A percentile compares a stretch with the other conserved stretches of the same genome.
Conservation (phyloP, 1,140 invertebrate genomes). For the Ganaspis sp. region DNA sequence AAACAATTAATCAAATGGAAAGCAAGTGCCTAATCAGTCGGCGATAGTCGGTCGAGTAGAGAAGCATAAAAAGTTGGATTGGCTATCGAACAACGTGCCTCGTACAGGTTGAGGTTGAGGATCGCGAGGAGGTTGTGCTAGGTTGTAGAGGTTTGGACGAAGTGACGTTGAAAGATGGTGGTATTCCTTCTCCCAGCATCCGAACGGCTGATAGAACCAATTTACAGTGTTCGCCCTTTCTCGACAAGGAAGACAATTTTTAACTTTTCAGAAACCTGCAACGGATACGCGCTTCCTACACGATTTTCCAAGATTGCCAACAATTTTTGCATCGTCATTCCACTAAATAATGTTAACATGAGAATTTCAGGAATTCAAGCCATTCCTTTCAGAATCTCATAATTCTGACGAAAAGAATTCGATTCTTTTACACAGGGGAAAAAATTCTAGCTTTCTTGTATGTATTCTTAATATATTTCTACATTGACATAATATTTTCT, state of each 20-base stretch:
- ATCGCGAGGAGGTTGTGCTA: constrained; percentile 51
- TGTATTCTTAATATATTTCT: too few species aligned
- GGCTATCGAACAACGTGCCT: constrained; percentile 58
- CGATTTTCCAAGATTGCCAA: not conserved
- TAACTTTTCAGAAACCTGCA: constrained; percentile 8
- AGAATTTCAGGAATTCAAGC: constrained; percentile 2
- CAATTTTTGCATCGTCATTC: constrained; percentile 20
- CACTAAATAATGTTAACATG: constrained; percentile 4
- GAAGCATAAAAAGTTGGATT: constrained; percentile 62
- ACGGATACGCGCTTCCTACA: not conserved
- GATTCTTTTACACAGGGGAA: not conserved
- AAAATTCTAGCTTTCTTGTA: too few species aligned
- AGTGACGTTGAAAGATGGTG: constrained; percentile 71
- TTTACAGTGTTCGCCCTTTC: constrained; percentile 57
- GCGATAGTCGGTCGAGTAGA: constrained; percentile 47
- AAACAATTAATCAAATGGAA: constrained; percentile 62
- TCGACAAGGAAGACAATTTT: constrained; percentile 24
- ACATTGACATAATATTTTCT: too few species aligned
- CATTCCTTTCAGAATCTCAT: not conserved
- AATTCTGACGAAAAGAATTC: not conserved
- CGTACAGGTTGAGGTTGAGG: constrained; percentile 38
- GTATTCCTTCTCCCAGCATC: constrained; percentile 67
- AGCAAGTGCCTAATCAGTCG: constrained; percentile 59
- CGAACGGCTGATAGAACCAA: constrained; percentile 75
- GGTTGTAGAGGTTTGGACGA: constrained; percentile 57